Conservation (phyloP, 2,113 vertebrate genomes). For the Myotis brandtii region DNA sequence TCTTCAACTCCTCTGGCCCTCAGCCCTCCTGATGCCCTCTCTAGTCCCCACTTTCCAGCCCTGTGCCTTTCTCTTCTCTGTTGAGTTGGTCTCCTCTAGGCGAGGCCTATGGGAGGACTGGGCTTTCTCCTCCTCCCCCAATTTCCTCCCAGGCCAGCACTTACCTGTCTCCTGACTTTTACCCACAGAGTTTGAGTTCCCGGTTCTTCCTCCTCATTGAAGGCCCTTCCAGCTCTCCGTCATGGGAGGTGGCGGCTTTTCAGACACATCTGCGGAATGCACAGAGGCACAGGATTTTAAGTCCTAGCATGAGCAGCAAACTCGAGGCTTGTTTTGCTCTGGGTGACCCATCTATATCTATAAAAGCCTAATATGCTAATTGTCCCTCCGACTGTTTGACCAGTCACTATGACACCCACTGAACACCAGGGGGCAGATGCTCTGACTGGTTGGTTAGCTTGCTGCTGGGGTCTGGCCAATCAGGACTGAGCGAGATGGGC, state of each 20-base stretch:
- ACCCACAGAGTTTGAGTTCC: no score
- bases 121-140: background rate
- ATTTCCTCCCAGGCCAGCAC: background rate
- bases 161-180: background rate
- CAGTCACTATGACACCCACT: no score
- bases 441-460: no score
- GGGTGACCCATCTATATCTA: conserved; percentile 72
- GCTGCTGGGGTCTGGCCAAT: no score
- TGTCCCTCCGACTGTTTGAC: no score
- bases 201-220: background rate
- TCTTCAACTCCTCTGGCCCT: no score
- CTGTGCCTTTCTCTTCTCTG: background rate
- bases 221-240: no score
- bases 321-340: conserved; percentile 72
- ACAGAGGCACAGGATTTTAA: conserved; percentile 91
- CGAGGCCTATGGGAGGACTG: fast-evolving
- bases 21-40: no score
- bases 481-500: no score
- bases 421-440: no score
- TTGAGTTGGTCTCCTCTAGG: background rate
- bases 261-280: conserved; percentile 95
- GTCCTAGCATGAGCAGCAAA: conserved; percentile 84
- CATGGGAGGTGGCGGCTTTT: conserved; percentile 79
- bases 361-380: no score
- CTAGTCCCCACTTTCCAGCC: no score